Conservation (phyloP, 2,888 invertebrate species). For the Orthonevra nobilis region DNA sequence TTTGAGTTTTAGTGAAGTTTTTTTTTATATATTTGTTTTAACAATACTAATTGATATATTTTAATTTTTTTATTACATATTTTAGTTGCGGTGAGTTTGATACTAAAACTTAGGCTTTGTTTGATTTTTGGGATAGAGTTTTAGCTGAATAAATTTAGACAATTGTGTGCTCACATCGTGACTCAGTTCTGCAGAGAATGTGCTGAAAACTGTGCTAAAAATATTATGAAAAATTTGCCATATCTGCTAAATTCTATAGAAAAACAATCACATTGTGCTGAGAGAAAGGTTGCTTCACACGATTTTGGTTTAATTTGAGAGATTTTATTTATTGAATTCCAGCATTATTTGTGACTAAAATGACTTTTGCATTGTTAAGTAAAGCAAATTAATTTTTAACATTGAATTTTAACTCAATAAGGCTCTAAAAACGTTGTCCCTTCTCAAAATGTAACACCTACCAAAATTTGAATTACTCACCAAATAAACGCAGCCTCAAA, state of each 20-base stretch:
- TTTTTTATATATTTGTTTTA: slow-evolving; percentile 28
- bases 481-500: too few relatives aligned
- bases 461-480: too few relatives aligned
- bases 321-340: slow-evolving; percentile 10
- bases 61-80: slow-evolving; percentile 13
- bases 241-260: slow-evolving; percentile 45
- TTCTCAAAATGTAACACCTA: too few relatives aligned
- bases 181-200: slow-evolving; percentile 8
- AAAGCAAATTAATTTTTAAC: too few relatives aligned
- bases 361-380: slow-evolving; percentile 42
- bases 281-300: slow-evolving; percentile 51
- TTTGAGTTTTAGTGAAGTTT: slow-evolving; percentile 38
- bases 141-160: slow-evolving; percentile 4
- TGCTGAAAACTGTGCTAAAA: slow-evolving; percentile 16
- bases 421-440: too few relatives aligned
- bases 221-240: slow-evolving; percentile 41
- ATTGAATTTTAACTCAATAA: too few relatives aligned
- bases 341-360: background rate
- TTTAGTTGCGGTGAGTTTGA: slow-evolving; percentile 28
- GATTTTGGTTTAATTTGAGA: slow-evolving; percentile 26
- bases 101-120: slow-evolving; percentile 29
- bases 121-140: slow-evolving; percentile 23
- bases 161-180: slow-evolving; percentile 17
- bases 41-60: slow-evolving; percentile 53
- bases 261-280: slow-evolving; percentile 33